A percentile compares a stretch with the other conserved stretches of the same genome.
Conservation (phyloP, 2,797 vertebrate species). For the Ctenopoma kingsleyae region DNA sequence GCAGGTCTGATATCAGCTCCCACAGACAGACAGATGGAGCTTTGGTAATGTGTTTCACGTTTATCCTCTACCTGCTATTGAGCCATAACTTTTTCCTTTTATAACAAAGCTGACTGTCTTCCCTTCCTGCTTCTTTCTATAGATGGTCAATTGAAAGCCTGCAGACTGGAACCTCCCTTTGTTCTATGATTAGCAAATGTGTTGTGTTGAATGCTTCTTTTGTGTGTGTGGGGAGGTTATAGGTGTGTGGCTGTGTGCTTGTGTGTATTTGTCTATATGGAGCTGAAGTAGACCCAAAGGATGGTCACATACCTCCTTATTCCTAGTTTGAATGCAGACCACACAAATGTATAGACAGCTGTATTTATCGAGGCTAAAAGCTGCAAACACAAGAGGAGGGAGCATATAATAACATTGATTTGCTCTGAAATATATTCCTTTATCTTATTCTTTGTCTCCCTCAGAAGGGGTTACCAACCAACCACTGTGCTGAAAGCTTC, state of each 20-base stretch:
- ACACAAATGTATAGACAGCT: not conserved
- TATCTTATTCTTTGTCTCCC: not conserved
- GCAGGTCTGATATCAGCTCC: slow-evolving; percentile 27
- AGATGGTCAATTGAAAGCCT: slow-evolving; percentile 69
- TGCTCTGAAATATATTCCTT: slow-evolving; percentile 6
- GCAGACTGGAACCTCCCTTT: slow-evolving; percentile 74
- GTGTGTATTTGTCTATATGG: slow-evolving; percentile 28
- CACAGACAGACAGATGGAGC: slow-evolving; percentile 28
- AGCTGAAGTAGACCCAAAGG: slow-evolving; percentile 15
- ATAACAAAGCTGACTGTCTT: slow-evolving; percentile 66
- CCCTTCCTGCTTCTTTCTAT: slow-evolving; percentile 58
- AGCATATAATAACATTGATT: not conserved
- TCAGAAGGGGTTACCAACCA: slow-evolving; percentile 3
- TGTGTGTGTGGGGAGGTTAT: slow-evolving; percentile 58
- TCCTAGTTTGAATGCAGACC: slow-evolving; percentile 29
- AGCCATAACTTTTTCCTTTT: slow-evolving; percentile 66
- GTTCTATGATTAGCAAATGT: slow-evolving; percentile 78
- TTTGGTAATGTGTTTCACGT: slow-evolving; percentile 68
- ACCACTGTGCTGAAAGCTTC: slow-evolving; percentile 11
- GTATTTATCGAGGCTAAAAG: slow-evolving; percentile 11
- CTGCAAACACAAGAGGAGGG: slow-evolving; percentile 3
- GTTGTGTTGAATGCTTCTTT: slow-evolving; percentile 57
- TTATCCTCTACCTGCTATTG: slow-evolving; percentile 60
- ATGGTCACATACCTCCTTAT: slow-evolving; percentile 4
- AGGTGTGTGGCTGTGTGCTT: slow-evolving; percentile 43